Base-by-base conservation (phyloP, 2,797 vertebrate species). In the Limosa lapponica region DNA sequence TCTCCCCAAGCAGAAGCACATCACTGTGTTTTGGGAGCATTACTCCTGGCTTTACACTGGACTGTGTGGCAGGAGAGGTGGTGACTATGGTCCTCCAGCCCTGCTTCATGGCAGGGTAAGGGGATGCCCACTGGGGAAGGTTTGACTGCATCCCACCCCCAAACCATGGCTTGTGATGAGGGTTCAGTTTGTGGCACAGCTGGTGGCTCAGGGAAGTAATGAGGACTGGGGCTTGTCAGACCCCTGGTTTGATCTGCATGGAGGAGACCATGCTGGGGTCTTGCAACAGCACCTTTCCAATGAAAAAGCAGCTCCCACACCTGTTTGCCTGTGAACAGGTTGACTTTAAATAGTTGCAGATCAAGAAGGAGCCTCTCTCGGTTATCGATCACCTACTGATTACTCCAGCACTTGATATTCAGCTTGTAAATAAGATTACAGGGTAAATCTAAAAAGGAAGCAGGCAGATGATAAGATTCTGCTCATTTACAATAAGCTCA, bases 341-440 rank as follows among this genome's bases (percentile, higher is more conserved):
- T 27, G 44, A 32, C 57, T 90, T 75, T 17, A 59, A 79, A 66
- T 8, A 27, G 39, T 5, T 67, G 37, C 44, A 74, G 72, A 65
- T 64, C 64, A 44, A 75, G 83, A 79, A 78, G 75, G 49, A 94
- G 32, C 57, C 19, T 70, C 25, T 83, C 36, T 59, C 14, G 11
- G 39, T 62, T 86, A 89, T 83, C 0, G 58, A 70, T 94, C 85
- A 75, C 71, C 25, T 49, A 57, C 48, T 74, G 82, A 74, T 89
- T 61, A 44, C 69, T 86, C 41, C 72, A 73, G 78, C 36, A n/a
- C 27, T 96, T 73, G 43, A 17, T 73, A 69, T 89, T 83, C 92
- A 72, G 70, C 46, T 69, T 58, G 54, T 84, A 90, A 93, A 94
- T 82, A 90, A 62, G 77, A 84, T 95, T 90, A 73, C 58, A 82